Conservation (phyloP, 2,797 vertebrate species). For the Myotis daubentonii region DNA sequence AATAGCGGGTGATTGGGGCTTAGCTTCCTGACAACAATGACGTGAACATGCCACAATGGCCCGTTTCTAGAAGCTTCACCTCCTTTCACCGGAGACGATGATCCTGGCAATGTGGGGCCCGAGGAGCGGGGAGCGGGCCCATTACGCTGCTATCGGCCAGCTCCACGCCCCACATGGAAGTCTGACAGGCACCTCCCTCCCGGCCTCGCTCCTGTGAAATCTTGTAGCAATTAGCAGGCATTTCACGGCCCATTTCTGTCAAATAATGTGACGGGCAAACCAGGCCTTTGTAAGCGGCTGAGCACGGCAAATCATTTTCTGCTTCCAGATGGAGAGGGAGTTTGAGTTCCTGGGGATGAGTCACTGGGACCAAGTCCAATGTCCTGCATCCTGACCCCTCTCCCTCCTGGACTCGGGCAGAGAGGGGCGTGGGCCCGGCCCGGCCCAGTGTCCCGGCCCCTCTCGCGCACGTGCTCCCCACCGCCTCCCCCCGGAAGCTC, state of each 20-base stretch:
- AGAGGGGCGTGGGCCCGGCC: neutral
- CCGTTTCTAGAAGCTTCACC: conserved; percentile 83
- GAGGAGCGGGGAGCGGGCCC: conserved; percentile 42
- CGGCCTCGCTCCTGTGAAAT: conserved; percentile 83
- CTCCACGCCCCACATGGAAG: conserved; percentile 71
- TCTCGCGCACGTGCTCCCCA: accelerated
- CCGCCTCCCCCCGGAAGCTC: neutral
- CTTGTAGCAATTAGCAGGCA: conserved; percentile 91
- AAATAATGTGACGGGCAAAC: conserved; percentile 84
- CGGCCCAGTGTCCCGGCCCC: neutral
- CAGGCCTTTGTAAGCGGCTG: conserved; percentile 51
- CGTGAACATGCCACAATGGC: conserved; percentile 87
- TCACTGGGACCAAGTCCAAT: conserved; percentile 30
- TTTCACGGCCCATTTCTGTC: conserved; percentile 91
- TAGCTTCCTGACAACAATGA: conserved; percentile 86
- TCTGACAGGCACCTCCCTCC: conserved; percentile 57
- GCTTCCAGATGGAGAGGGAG: conserved; percentile 64
- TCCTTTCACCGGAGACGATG: conserved; percentile 80
- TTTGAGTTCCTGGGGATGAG: conserved; percentile 27
- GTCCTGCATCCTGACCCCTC: neutral
- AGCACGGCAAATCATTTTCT: conserved; percentile 70
- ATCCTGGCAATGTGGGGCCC: conserved; percentile 82
- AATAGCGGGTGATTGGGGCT: conserved; percentile 85
- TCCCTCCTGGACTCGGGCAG: neutral
- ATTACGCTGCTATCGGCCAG: conserved; percentile 61